These are phyloP conservation scores for Myocastor coypus DNA, from an alignment of 2,113 vertebrate genomes.

Conservation along the genomic window DNA sequence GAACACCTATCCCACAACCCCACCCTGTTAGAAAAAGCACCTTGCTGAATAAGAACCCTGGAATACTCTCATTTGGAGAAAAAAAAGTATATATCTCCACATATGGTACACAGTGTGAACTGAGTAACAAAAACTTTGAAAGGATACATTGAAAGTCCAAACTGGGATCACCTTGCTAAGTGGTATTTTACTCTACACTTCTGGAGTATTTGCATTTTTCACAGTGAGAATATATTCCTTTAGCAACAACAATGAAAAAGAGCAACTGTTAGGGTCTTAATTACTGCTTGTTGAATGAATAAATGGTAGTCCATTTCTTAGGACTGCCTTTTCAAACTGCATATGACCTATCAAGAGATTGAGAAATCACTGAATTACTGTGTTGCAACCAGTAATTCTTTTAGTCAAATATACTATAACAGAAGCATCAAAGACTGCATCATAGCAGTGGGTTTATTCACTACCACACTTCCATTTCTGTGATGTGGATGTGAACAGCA, in stretches of 20 bases:
- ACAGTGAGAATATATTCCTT: not conserved
- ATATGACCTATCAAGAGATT: not conserved
- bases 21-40: not conserved
- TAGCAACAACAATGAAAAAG: conserved; percentile 7
- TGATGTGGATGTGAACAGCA: not conserved
- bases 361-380: conserved; percentile 39
- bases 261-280: not conserved
- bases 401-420: conserved; percentile 7
- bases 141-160: not conserved
- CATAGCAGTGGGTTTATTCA: not conserved
- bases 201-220: conserved; percentile 42
- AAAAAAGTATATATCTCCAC: not conserved
- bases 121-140: not conserved
- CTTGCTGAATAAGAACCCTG: not conserved
- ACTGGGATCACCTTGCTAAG: not conserved
- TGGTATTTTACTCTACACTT: not conserved
- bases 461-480: conserved; percentile 26
- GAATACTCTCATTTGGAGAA: not conserved
- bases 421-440: conserved; percentile 36
- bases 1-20: not conserved
- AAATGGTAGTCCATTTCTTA: conserved; percentile 11
- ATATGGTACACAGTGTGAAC: rapidly evolving
- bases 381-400: not conserved
- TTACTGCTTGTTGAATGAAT: not conserved
- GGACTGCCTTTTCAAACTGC: conserved; percentile 48